Evolutionary conservation across 2,797 vertebrate genomes (phyloP).

Genomic region (Balearica regulorum): DNA sequence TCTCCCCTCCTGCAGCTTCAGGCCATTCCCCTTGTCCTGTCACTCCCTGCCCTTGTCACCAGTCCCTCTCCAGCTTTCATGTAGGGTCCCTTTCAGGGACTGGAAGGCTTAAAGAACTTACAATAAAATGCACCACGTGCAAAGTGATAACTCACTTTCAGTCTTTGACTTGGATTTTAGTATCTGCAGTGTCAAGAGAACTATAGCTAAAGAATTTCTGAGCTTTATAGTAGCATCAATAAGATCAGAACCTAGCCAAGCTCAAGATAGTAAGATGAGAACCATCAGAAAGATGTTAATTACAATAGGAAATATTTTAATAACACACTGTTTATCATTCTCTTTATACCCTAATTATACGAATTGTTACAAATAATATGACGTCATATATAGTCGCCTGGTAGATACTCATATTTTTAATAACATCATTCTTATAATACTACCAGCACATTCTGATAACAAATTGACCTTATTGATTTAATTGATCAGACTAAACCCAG

Average conservation of each 20-base stretch:
- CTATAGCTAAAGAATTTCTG: background rate
- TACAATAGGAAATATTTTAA: background rate
- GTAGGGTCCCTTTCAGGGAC: too few relatives aligned
- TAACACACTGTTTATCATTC: background rate
- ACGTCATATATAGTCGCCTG: background rate
- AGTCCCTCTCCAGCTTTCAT: too few relatives aligned
- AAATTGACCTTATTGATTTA: background rate
- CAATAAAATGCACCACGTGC: background rate
- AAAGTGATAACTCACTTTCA: background rate
- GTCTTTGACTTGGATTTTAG: background rate
- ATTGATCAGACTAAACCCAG: background rate
- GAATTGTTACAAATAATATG: background rate
- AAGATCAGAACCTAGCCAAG: background rate
- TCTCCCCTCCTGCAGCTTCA: too few relatives aligned
- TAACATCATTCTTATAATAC: accelerated
- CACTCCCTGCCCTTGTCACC: too few relatives aligned
- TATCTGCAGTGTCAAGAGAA: background rate
- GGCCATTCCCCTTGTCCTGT: too few relatives aligned
- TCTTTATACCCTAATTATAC: background rate
- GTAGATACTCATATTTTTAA: background rate
- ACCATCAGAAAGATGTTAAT: background rate
- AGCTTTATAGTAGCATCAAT: background rate
- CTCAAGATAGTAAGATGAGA: background rate
- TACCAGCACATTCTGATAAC: background rate
- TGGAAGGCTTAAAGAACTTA: background rate